Evolutionary conservation across 2,113 vertebrate species (phyloP).

Genomic region (Bujurquina vittata): DNA sequence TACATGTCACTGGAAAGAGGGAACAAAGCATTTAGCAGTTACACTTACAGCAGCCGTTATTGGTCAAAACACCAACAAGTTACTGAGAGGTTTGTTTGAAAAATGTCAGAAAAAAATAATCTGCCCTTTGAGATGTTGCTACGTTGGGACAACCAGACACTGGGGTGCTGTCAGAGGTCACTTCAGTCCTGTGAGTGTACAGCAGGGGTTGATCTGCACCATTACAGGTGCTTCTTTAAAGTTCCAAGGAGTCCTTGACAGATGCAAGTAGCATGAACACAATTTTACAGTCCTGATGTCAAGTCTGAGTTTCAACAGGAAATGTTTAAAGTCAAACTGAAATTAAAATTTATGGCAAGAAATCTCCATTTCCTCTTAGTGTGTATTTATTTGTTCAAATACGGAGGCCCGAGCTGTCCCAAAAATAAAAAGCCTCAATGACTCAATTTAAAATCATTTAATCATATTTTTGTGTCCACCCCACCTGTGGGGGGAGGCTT

Average conservation of each 20-base stretch:
- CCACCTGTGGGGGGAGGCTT: too few relatives aligned
- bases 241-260: background rate
- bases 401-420: background rate
- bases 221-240: background rate
- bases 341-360: background rate
- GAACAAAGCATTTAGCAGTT: constrained; percentile 19
- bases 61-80: constrained; percentile 28
- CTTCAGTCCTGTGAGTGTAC: background rate
- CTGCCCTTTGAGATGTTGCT: background rate
- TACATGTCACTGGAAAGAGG: constrained; percentile 15
- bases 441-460: too few relatives aligned
- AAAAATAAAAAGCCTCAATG: background rate
- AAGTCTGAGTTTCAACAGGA: background rate
- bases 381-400: background rate
- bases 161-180: background rate
- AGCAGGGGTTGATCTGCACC: background rate
- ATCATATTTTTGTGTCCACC: background rate
- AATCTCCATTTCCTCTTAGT: background rate
- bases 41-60: constrained; percentile 56
- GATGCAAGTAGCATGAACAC: background rate
- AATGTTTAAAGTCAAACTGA: background rate
- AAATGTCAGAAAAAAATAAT: constrained; percentile 28
- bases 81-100: constrained; percentile 27
- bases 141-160: background rate
- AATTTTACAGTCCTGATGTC: background rate